Percentiles rank a stretch among this genome's conserved stretches.
Conservation (phyloP, 1,140 invertebrate genomes). For the Centruroides sculpturatus region DNA sequence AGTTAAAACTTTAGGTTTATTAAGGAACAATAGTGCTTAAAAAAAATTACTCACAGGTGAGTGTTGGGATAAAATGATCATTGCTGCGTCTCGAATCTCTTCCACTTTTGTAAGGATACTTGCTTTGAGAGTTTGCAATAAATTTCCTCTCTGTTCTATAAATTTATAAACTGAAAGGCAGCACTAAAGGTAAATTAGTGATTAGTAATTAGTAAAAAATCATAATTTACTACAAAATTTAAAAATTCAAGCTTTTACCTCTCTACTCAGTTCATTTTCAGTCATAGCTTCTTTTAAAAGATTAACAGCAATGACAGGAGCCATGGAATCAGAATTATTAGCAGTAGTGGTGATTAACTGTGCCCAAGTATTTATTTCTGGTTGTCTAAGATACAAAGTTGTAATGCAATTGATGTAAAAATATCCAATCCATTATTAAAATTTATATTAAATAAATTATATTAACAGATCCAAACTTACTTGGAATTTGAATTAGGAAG, state of each 20-base stretch:
- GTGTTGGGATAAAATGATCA: background rate
- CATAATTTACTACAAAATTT: background rate
- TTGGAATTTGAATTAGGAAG: too few relatives aligned
- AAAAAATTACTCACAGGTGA: background rate
- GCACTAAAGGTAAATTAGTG: background rate
- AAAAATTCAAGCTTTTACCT: background rate
- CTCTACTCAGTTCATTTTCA: background rate
- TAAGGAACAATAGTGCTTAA: too few relatives aligned
- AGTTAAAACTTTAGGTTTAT: too few relatives aligned
- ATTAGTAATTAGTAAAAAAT: background rate
- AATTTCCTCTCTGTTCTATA: conserved; percentile 1
- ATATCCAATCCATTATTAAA: background rate
- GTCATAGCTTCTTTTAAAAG: conserved; percentile 2
- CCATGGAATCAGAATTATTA: background rate
- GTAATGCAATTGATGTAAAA: background rate
- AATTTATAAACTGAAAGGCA: conserved; percentile 2
- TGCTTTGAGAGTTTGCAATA: conserved; percentile 5
- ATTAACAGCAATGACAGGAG: background rate
- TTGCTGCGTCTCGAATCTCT: conserved; percentile 2
- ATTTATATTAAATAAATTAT: too few relatives aligned
- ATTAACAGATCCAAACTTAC: too few relatives aligned
- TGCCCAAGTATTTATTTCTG: conserved; percentile 2
- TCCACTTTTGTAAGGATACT: conserved; percentile 1
- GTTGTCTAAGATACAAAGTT: background rate
- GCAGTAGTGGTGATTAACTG: conserved; percentile 1